Evolutionary conservation across 2,113 vertebrate genomes (phyloP).

Genomic region (Spheniscus mendiculus): DNA sequence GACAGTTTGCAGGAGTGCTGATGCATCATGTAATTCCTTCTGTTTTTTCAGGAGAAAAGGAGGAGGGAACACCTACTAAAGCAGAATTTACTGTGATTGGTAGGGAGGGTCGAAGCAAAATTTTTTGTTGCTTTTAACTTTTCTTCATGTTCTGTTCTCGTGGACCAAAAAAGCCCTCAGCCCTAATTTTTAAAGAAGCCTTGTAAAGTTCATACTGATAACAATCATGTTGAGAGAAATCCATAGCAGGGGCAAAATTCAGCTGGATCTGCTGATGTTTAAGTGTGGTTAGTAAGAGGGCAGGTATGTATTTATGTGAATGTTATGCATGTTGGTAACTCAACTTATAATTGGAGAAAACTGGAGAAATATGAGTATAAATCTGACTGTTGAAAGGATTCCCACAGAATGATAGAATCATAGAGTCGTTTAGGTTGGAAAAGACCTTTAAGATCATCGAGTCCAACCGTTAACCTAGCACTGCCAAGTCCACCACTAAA

Average conservation of each 20-base stretch:
- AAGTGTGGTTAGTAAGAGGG: neutral
- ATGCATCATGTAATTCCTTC: neutral
- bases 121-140: neutral
- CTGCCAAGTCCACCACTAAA: neutral
- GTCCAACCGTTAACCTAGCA: rapidly evolving
- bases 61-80: neutral
- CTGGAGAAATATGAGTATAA: neutral
- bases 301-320: neutral
- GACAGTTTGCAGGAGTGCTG: neutral
- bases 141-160: neutral
- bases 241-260: neutral
- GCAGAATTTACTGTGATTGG: neutral
- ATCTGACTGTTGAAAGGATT: neutral
- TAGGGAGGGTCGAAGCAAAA: neutral
- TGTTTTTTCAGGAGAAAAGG: neutral
- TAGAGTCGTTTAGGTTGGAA: neutral
- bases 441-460: neutral
- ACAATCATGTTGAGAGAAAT: neutral
- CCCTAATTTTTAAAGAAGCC: neutral
- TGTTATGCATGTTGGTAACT: neutral
- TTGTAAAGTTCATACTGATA: neutral
- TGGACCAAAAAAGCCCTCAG: neutral
- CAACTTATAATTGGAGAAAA: neutral
- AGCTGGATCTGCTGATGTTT: neutral
- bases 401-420: neutral